Percentiles rank a stretch among this genome's conserved stretches.
phyloP scores from a whole-genome alignment of 2,888 invertebrate genomes.

The Troilus luridus region DNA sequence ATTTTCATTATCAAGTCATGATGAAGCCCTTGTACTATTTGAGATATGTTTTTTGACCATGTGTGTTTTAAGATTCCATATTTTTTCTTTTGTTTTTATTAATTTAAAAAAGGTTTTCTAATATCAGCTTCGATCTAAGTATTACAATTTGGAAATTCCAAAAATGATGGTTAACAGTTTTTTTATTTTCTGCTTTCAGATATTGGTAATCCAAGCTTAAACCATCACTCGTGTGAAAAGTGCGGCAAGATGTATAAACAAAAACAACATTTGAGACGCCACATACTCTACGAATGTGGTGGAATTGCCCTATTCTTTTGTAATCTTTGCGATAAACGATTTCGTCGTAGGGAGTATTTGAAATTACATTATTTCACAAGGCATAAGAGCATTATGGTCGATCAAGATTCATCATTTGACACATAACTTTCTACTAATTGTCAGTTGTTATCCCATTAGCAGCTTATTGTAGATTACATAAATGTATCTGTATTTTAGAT shows the following conservation, averaged over 20 bases:
- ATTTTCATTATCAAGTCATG: too few relatives aligned
- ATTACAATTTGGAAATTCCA: neutral
- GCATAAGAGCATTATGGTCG: conserved; percentile 18
- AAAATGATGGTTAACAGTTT: neutral
- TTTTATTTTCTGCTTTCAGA: conserved; percentile 4
- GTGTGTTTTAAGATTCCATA: too few relatives aligned
- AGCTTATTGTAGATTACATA: neutral
- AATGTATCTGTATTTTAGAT: conserved; percentile 48
- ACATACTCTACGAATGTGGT: conserved; percentile 63
- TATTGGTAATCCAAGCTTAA: neutral
- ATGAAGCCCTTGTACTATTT: too few relatives aligned
- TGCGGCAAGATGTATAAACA: conserved; percentile 62
- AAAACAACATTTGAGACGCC: conserved; percentile 61
- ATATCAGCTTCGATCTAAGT: neutral
- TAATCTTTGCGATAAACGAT: conserved; percentile 61
- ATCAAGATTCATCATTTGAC: neutral
- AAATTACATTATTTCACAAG: conserved; percentile 58
- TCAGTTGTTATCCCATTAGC: neutral
- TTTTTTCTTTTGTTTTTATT: too few relatives aligned
- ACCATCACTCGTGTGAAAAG: conserved; percentile 21
- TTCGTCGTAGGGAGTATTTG: conserved; percentile 63
- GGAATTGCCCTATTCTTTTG: conserved; percentile 62
- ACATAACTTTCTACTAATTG: neutral
- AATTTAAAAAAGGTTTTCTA: neutral
- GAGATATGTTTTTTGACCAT: too few relatives aligned